A percentile compares a stretch with the other conserved stretches of the same genome.
Evolutionary conservation across 2,888 invertebrate genomes (phyloP).

Genomic region (Drosophila putrida): DNA sequence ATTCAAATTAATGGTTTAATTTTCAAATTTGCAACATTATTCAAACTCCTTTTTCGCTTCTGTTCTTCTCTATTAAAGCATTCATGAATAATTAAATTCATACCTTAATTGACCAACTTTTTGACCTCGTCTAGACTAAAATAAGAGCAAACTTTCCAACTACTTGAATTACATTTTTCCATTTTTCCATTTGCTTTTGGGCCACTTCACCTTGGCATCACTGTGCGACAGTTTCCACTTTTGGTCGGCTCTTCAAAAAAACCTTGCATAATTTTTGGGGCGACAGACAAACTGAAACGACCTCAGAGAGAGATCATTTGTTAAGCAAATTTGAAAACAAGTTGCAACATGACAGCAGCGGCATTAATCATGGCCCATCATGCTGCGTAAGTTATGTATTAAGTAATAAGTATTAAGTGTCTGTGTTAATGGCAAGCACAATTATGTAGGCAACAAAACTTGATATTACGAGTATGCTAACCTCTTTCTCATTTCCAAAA

Average conservation of each 20-base stretch:
- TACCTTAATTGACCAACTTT: constrained; percentile 16
- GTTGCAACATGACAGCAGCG: constrained; percentile 55
- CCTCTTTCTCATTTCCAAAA: background rate
- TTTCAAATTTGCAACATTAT: too few relatives aligned
- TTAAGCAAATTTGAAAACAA: constrained; percentile 62
- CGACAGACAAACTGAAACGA: constrained; percentile 13
- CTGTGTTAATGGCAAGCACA: constrained; percentile 59
- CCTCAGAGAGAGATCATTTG: constrained; percentile 46
- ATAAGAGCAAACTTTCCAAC: constrained; percentile 9
- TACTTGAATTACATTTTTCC: constrained; percentile 7
- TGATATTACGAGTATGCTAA: constrained; percentile 14
- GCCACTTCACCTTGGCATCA: constrained; percentile 15
- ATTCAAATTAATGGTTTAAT: too few relatives aligned
- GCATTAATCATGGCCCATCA: constrained; percentile 74
- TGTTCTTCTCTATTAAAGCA: background rate
- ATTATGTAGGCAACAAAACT: constrained; percentile 52
- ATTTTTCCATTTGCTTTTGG: constrained; percentile 3
- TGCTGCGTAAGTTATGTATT: constrained; percentile 60
- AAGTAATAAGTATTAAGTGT: constrained; percentile 53
- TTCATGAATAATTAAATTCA: constrained; percentile 12
- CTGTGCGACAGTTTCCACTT: constrained; percentile 25
- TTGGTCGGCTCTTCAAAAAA: background rate
- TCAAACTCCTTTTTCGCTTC: too few relatives aligned
- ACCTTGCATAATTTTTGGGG: constrained; percentile 8
- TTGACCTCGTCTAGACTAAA: background rate